A percentile compares a stretch with the other conserved stretches of the same genome.
phyloP scores from a whole-genome alignment of 2,113 vertebrate species.

The Aegotheles bennettii region DNA sequence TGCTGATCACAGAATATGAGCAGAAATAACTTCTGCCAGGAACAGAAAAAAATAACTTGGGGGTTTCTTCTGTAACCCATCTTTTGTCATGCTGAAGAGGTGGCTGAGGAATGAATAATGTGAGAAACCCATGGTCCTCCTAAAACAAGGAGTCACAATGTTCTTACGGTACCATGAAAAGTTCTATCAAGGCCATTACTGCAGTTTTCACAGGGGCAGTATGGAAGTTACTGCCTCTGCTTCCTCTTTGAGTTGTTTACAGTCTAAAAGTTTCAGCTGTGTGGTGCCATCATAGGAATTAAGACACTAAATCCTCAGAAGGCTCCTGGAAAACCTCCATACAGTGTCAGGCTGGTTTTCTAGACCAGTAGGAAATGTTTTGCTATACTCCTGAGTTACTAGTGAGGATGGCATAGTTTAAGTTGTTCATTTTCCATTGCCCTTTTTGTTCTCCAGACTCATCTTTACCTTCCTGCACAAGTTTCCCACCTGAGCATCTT shows the following conservation, averaged over 20 bases:
- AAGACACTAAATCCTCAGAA: neutral
- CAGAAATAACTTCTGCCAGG: neutral
- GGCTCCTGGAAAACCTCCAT: neutral
- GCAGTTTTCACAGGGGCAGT: neutral
- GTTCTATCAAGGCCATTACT: neutral
- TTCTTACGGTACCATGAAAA: neutral
- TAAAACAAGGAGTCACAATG: fast-evolving
- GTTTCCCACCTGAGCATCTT: neutral
- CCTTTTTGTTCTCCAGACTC: neutral
- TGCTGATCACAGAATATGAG: neutral
- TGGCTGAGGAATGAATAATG: neutral
- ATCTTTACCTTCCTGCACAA: neutral
- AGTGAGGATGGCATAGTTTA: neutral
- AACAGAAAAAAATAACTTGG: neutral
- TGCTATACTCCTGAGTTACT: neutral
- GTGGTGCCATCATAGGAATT: neutral
- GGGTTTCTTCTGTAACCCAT: neutral
- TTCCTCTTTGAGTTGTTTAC: neutral
- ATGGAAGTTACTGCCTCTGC: neutral
- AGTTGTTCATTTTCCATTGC: neutral
- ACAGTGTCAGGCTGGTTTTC: neutral
- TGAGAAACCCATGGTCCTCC: neutral
- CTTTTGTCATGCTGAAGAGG: neutral
- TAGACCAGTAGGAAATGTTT: neutral
- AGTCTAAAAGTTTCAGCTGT: neutral